phyloP scores from a whole-genome alignment of 2,797 vertebrate species.

The Poeciliopsis paucimaculata region DNA sequence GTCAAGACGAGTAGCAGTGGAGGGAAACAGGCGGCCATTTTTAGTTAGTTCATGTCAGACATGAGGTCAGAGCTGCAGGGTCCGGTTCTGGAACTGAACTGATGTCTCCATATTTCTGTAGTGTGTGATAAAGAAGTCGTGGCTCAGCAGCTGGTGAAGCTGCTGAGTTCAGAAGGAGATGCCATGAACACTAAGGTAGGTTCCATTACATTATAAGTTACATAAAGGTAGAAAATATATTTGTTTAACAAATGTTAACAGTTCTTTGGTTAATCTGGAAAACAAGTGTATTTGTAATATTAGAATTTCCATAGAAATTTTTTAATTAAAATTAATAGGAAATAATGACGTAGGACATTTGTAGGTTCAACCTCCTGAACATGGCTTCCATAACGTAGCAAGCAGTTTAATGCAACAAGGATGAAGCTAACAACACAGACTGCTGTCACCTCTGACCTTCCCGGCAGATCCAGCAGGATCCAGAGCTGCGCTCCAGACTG shows the following conservation, averaged over 20 bases:
- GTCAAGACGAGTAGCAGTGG: background rate
- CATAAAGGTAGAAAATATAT: background rate
- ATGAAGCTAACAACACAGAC: background rate
- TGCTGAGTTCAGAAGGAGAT: constrained; percentile 84
- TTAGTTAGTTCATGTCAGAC: background rate
- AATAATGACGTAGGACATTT: background rate
- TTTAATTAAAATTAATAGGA: background rate
- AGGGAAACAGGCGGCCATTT: background rate
- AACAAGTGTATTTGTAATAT: background rate
- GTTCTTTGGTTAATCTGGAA: background rate
- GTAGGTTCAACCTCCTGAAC: background rate
- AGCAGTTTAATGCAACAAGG: background rate
- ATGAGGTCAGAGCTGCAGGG: background rate
- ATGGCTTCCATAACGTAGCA: background rate
- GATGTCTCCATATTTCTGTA: constrained; percentile 14
- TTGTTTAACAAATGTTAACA: background rate
- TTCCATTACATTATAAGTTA: background rate
- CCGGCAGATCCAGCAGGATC: constrained; percentile 82
- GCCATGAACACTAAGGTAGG: constrained; percentile 79
- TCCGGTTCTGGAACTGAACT: background rate
- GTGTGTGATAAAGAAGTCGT: constrained; percentile 78
- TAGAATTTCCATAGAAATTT: background rate
- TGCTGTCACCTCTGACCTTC: background rate
- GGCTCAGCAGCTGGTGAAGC: constrained; percentile 78
- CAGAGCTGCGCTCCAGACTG: constrained; percentile 76